Evolutionary conservation across 2,797 vertebrate genomes (phyloP), one percentile per base, ranked within the genome.

Genomic region (Zalophus californianus): DNA sequence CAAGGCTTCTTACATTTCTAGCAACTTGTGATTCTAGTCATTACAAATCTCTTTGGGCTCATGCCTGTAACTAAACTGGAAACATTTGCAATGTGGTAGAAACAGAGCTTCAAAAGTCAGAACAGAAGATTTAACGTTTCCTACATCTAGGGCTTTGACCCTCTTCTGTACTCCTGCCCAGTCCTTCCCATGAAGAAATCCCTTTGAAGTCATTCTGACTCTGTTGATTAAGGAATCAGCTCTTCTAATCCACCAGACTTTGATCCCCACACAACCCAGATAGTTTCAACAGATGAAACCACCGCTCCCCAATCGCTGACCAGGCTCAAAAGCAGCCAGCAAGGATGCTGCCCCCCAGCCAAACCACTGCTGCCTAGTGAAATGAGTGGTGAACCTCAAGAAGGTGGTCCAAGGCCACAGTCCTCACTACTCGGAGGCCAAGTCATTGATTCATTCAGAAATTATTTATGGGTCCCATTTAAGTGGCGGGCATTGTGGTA

Each of bases 201-300:
- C 52, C 85, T 97, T 91, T 97, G 94, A 97, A 95, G 93, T 90
- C 72, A 38, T 38, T 96, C 68, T 90, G 87, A 82, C 52, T 82
- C 87, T 79, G 75, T 78, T 97, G 96, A 83, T 91, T 88, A 93
- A 90, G 85, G 77, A 93, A 87, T 95, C 50, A 52, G 80, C 90
- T 87, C 56, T 35, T 86, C 85, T 90, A 78, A 85, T 90, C 21
- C 27, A 7, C 14, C 48, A 84, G 82, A 77, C 90, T 98, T 97
- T 88, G 79, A 84, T 96, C 68, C 58, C n/a, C 29, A 60, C 82
- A 58, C n/a, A 79, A 32, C 41, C 64, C 80, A 85, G 79, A 94
- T 18, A 78, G 54, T 60, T 77, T 87, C 77, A 90, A 52, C 54
- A 94, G 85, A 96, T 73, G 66, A 86, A 92, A 62, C 54, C 54